Conservation (phyloP, 2,797 vertebrate genomes). For the Danio albolineatus region DNA sequence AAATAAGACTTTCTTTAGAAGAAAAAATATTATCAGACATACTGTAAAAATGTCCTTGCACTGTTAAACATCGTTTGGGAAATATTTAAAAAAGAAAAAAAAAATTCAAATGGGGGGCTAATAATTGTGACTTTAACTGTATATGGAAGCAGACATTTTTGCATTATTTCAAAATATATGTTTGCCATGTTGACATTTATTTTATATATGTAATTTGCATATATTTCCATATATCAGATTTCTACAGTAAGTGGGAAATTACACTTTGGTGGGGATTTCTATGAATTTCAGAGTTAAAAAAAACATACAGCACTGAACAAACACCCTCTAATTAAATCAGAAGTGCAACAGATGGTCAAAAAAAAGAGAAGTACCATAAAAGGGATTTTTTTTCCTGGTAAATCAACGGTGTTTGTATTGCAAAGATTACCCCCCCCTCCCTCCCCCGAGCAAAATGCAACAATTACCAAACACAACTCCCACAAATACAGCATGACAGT, state of each 20-base stretch:
- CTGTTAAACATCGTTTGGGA: no score
- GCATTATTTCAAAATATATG: no score
- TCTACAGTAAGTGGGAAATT: neutral
- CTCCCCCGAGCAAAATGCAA: neutral
- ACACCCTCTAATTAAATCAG: neutral
- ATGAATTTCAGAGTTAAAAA: neutral
- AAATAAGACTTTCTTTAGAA: no score
- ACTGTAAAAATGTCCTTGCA: no score
- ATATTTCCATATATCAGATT: no score
- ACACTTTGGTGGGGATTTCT: neutral
- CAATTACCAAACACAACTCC: slow-evolving; percentile 1
- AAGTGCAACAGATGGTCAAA: neutral
- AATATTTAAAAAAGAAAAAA: no score
- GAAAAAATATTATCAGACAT: no score
- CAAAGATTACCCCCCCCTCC: neutral
- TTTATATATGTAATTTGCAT: no score
- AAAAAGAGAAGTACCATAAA: slow-evolving; percentile 45
- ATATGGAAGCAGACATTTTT: no score
- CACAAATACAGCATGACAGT: neutral
- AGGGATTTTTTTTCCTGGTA: slow-evolving; percentile 19
- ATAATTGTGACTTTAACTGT: no score
- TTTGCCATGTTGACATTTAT: no score
- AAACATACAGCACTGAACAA: neutral
- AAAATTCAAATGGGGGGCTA: no score
- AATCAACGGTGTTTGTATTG: neutral